phyloP scores from a whole-genome alignment of 2,888 invertebrate genomes.

The Sepiola atlantica region DNA sequence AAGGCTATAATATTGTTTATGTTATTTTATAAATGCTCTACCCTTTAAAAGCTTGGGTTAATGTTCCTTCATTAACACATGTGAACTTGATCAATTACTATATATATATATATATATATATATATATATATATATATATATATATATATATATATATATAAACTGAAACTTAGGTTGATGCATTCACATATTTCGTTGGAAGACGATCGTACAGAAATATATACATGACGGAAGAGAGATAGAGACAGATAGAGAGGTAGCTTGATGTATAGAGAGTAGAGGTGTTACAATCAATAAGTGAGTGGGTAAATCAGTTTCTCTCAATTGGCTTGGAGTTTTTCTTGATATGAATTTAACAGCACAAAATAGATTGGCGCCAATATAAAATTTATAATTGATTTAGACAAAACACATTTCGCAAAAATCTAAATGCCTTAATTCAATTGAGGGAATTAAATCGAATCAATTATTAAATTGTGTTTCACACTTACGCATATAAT shows the following conservation, averaged over 20 bases:
- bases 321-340: neutral
- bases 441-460: neutral
- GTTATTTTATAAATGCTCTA: too few species aligned
- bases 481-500: neutral
- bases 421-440: neutral
- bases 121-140: too few species aligned
- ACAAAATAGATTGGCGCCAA: slow-evolving; percentile 13
- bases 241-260: neutral
- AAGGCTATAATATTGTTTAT: too few species aligned
- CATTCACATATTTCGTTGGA: too few species aligned
- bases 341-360: neutral
- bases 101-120: too few species aligned
- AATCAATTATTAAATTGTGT: slow-evolving; percentile 10
- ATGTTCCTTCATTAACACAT: too few species aligned
- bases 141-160: too few species aligned
- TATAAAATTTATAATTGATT: slow-evolving; percentile 32
- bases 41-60: too few species aligned
- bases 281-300: neutral
- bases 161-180: too few species aligned
- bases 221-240: too few species aligned
- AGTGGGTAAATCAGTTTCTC: neutral
- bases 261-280: neutral
- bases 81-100: too few species aligned
- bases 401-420: neutral
- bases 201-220: neutral